Percentiles rank a stretch among this genome's conserved stretches.
Evolutionary conservation across 2,888 invertebrate species (phyloP).

Genomic region (Hipparchia semele): DNA sequence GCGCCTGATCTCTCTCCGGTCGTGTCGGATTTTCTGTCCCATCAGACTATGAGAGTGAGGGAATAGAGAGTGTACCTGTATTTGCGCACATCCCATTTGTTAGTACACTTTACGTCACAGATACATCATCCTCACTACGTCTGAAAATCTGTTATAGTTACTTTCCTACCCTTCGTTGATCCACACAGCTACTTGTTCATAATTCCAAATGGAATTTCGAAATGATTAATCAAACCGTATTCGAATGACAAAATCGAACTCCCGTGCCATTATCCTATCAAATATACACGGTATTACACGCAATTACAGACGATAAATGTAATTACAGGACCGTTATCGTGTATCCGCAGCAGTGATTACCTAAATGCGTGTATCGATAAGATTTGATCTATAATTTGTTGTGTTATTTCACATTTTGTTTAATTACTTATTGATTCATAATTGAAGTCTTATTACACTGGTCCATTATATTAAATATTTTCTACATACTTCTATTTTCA

Average conservation of each 20-base stretch:
- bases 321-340: conserved; percentile 57
- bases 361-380: conserved; percentile 48
- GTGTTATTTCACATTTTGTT: not conserved
- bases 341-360: conserved; percentile 70
- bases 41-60: too few relatives aligned
- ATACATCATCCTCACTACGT: too few relatives aligned
- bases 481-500: too few relatives aligned
- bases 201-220: conserved; percentile 17
- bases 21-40: too few relatives aligned
- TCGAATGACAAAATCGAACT: conserved; percentile 37
- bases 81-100: too few relatives aligned
- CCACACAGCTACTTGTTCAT: not conserved
- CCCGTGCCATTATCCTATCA: conserved; percentile 44
- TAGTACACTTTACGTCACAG: too few relatives aligned
- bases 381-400: conserved; percentile 26
- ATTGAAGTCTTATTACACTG: not conserved
- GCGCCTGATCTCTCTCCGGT: too few relatives aligned
- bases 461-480: not conserved
- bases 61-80: too few relatives aligned
- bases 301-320: conserved; percentile 50
- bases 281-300: conserved; percentile 50
- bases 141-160: too few relatives aligned
- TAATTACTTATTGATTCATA: not conserved
- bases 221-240: conserved; percentile 33
- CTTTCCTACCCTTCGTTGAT: too few relatives aligned